A percentile compares a stretch with the other conserved stretches of the same genome.
Evolutionary conservation across 2,113 vertebrate species (phyloP).

Genomic region (Aleadryas rufinucha): DNA sequence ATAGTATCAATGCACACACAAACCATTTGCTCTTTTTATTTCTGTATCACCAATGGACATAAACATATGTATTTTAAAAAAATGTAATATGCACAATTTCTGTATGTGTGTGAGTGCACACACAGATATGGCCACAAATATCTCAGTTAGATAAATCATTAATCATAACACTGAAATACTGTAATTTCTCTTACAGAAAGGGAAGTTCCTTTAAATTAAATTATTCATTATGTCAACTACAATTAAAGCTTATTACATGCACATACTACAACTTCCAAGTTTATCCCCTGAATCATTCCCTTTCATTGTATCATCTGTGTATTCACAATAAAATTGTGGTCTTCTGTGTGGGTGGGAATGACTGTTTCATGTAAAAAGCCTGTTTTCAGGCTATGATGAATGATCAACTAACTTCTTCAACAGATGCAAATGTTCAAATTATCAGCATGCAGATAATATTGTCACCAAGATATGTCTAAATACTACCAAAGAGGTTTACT

Average conservation of each 20-base stretch:
- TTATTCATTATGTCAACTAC: not conserved
- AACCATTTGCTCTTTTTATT: not conserved
- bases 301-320: not conserved
- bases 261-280: not conserved
- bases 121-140: not conserved
- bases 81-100: not conserved
- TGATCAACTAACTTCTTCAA: not conserved
- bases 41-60: not conserved
- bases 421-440: not conserved
- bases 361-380: not conserved
- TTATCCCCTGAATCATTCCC: not conserved
- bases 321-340: not conserved
- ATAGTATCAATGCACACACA: not conserved
- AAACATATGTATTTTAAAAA: not conserved
- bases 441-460: not conserved
- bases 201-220: not conserved
- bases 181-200: not conserved
- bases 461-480: not conserved
- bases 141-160: not conserved
- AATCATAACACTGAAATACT: not conserved
- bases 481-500: not conserved
- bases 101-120: rapidly evolving
- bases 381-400: not conserved
- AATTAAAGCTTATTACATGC: not conserved
- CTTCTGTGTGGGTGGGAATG: not conserved